Percentiles rank a stretch among this genome's conserved stretches.
phyloP scores from a whole-genome alignment of 1,140 invertebrate species.

The Lordiphosa stackelbergi region DNA sequence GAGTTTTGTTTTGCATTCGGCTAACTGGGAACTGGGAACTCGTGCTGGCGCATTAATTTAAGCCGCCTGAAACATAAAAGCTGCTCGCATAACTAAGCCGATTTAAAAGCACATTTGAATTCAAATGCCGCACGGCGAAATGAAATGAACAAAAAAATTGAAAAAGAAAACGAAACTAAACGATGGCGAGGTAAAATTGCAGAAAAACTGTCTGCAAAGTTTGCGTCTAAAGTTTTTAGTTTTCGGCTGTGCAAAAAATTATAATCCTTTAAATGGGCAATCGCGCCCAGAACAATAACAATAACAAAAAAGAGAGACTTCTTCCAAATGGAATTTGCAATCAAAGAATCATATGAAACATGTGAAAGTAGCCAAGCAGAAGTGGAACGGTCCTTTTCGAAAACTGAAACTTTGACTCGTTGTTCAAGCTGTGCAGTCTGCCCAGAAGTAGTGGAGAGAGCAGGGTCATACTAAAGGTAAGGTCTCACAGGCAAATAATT shows the following conservation, averaged over 20 bases:
- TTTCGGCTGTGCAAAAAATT: slow-evolving; percentile 56
- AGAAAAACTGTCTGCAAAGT: slow-evolving; percentile 74
- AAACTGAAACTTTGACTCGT: too few relatives aligned
- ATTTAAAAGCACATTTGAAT: slow-evolving; percentile 74
- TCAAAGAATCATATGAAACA: too few relatives aligned
- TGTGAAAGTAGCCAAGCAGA: too few relatives aligned
- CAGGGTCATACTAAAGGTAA: too few relatives aligned
- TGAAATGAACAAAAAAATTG: slow-evolving; percentile 45
- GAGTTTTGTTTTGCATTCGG: slow-evolving; percentile 19
- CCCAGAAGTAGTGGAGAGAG: too few relatives aligned
- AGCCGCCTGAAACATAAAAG: slow-evolving; percentile 59
- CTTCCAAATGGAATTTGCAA: too few relatives aligned
- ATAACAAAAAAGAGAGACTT: too few relatives aligned
- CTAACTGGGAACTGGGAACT: slow-evolving; percentile 13
- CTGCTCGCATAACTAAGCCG: slow-evolving; percentile 69
- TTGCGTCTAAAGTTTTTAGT: slow-evolving; percentile 59
- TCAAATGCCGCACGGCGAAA: slow-evolving; percentile 61
- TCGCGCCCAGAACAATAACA: slow-evolving; percentile 14
- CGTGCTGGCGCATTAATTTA: slow-evolving; percentile 63
- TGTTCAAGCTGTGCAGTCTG: too few relatives aligned
- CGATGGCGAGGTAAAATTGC: slow-evolving; percentile 43
- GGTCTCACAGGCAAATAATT: too few relatives aligned
- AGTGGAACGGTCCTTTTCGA: too few relatives aligned
- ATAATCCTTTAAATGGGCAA: slow-evolving; percentile 68
- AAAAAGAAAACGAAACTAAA: slow-evolving; percentile 35